Evolutionary conservation across 2,113 vertebrate species (phyloP).

Genomic region (Neodontobutis hainanensis): DNA sequence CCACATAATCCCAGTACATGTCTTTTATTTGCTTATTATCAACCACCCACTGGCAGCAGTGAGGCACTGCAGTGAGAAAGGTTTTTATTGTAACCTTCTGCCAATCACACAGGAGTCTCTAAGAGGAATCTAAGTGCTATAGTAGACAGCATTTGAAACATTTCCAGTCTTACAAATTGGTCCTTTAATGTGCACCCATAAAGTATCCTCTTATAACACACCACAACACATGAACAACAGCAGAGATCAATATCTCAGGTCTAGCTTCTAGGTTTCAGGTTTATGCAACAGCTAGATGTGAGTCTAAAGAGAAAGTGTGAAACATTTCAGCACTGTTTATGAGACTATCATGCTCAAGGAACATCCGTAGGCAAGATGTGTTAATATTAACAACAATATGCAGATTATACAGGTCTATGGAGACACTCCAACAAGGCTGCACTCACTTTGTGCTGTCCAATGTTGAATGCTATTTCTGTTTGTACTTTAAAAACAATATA

Average conservation of each 20-base stretch:
- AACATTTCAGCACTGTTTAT: slow-evolving; percentile 19
- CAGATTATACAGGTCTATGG: slow-evolving; percentile 24
- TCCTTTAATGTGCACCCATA: slow-evolving; percentile 27
- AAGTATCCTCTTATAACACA: slow-evolving; percentile 37
- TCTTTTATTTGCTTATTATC: not conserved
- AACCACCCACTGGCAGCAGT: not conserved
- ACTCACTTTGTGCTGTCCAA: slow-evolving; percentile 10
- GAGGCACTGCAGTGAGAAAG: not conserved
- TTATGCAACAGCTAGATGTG: slow-evolving; percentile 21
- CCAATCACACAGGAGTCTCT: slow-evolving; percentile 1
- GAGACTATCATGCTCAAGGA: slow-evolving; percentile 37
- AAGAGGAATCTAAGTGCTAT: not conserved
- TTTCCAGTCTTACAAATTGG: slow-evolving; percentile 5
- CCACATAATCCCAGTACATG: not conserved
- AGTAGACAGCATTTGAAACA: not conserved
- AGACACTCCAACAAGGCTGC: slow-evolving; percentile 18
- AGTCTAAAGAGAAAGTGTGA: slow-evolving; percentile 12
- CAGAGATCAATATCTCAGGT: slow-evolving; percentile 42
- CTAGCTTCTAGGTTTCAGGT: slow-evolving; percentile 29
- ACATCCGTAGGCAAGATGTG: slow-evolving; percentile 26
- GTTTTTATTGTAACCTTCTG: not conserved
- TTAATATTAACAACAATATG: slow-evolving; percentile 42
- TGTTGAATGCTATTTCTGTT: not conserved
- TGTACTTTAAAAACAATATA: not conserved
- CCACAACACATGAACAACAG: slow-evolving; percentile 30